These are phyloP conservation scores for Vulpes ferrilata DNA, from an alignment of 2,113 vertebrate genomes.

Conservation along the genomic window DNA sequence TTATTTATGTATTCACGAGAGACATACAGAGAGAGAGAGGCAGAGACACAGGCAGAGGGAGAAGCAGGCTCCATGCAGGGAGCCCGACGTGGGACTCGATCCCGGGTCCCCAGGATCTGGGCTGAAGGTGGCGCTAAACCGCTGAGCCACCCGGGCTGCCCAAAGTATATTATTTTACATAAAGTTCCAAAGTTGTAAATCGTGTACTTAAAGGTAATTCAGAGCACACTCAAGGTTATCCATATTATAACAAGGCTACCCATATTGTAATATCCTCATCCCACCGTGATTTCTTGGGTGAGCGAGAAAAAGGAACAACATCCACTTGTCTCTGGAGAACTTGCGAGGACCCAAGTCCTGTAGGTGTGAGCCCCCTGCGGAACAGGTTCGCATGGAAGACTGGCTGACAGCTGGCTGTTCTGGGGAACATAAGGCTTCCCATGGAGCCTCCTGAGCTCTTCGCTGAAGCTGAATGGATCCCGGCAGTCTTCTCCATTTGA, in stretches of 20 bases:
- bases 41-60: too few relatives aligned
- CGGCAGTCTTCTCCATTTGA: not conserved
- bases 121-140: too few relatives aligned
- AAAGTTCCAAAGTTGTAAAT: conserved; percentile 10
- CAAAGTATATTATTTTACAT: conserved; percentile 7
- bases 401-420: not conserved
- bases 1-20: too few relatives aligned
- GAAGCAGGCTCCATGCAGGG: too few relatives aligned
- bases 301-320: not conserved
- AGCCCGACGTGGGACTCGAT: too few relatives aligned
- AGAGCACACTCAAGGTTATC: not conserved
- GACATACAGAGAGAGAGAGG: too few relatives aligned
- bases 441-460: not conserved
- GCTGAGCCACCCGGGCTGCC: too few relatives aligned
- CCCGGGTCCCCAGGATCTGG: too few relatives aligned
- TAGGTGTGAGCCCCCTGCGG: not conserved
- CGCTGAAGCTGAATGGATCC: not conserved
- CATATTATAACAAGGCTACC: not conserved
- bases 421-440: not conserved
- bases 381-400: not conserved
- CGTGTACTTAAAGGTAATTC: conserved; percentile 33
- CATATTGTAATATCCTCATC: not conserved
- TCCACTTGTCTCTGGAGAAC: not conserved
- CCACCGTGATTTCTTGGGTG: not conserved
- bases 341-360: not conserved